These are phyloP conservation scores for Subacronicta megacephala DNA, from an alignment of 2,888 invertebrate species.

Conservation along the genomic window DNA sequence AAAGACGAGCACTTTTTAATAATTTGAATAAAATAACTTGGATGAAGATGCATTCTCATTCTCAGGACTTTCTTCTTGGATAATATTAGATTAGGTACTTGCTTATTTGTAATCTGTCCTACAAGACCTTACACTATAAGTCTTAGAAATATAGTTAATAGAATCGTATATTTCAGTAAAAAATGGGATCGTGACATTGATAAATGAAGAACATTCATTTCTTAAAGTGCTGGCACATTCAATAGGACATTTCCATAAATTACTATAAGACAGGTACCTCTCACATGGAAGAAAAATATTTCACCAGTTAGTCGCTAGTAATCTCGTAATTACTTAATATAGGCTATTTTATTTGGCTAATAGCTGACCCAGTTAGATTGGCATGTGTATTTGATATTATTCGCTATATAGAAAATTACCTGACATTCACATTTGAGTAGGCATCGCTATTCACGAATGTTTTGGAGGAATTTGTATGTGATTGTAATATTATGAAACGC, in stretches of 20 bases:
- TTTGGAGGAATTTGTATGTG: slow-evolving; percentile 8
- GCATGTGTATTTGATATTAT: not conserved
- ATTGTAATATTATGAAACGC: slow-evolving; percentile 7
- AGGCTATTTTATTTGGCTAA: slow-evolving; percentile 9
- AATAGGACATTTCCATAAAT: slow-evolving; percentile 71
- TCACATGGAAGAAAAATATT: slow-evolving; percentile 21
- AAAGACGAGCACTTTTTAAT: slow-evolving; percentile 4
- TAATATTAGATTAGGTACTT: slow-evolving; percentile 14
- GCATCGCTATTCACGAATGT: slow-evolving; percentile 1
- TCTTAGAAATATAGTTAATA: slow-evolving; percentile 48
- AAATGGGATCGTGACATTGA: slow-evolving; percentile 73
- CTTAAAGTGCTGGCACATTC: slow-evolving; percentile 73
- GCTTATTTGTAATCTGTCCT: slow-evolving; percentile 18
- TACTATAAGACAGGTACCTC: slow-evolving; percentile 50
- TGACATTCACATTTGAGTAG: slow-evolving; percentile 8
- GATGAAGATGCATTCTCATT: not conserved
- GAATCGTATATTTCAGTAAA: slow-evolving; percentile 61
- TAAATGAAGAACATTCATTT: slow-evolving; percentile 78
- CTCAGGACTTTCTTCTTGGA: slow-evolving; percentile 1
- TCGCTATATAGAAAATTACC: not conserved
- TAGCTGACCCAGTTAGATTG: slow-evolving; percentile 1
- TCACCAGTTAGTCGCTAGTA: slow-evolving; percentile 3
- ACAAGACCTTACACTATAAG: slow-evolving; percentile 9
- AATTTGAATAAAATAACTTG: slow-evolving; percentile 2
- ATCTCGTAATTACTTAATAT: slow-evolving; percentile 24